Evolutionary conservation across 2,113 vertebrate genomes (phyloP), one percentile per base, ranked within the genome.

Genomic region (Lamprologus callipterus): DNA sequence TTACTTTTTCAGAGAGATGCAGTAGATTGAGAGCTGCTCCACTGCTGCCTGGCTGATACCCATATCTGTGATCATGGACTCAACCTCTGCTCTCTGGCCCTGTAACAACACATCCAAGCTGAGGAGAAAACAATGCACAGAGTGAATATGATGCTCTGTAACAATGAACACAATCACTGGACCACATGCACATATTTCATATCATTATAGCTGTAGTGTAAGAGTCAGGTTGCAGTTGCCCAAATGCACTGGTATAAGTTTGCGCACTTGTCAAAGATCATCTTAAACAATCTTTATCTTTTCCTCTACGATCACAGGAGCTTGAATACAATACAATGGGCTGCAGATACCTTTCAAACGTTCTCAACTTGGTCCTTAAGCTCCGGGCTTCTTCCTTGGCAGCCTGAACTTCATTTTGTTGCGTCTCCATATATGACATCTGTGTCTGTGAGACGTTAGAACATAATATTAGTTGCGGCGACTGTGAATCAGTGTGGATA

Each of bases 1-100:
- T 83, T 96, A 99, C 99, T 99, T 99, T 95, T 99, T 99, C 40
- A 99, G 97, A 0, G 98, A 99, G 75, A 99, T 96, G 45, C 99
- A 99, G 94, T 98, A 99, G 91, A 99, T 94, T 0, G 99, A 97
- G 80, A 99, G 97, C 93, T 99, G 99, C 87, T 99, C 98, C 90
- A 99, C 97, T 0, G 98, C 98, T 2, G 97, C 95, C 58, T 97
- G 98, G 81, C 98, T 97, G 0, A 97, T 95, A 19, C 99, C 99
- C 97, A 98, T 98, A 55, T 99, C 97, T 83, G 94, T 97, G 93
- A 99, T 97, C 98, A 99, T 99, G 94, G 97, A 97, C 90, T 99
- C 98, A 85, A 98, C 99, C 90, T 99, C 98, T 0, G 96, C 91
- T 87, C 97, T 96, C 93, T 99, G 98, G 82, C 97, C 97, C 89